Conservation (phyloP, 2,888 invertebrate species). For the Temnothorax rugatulus region DNA sequence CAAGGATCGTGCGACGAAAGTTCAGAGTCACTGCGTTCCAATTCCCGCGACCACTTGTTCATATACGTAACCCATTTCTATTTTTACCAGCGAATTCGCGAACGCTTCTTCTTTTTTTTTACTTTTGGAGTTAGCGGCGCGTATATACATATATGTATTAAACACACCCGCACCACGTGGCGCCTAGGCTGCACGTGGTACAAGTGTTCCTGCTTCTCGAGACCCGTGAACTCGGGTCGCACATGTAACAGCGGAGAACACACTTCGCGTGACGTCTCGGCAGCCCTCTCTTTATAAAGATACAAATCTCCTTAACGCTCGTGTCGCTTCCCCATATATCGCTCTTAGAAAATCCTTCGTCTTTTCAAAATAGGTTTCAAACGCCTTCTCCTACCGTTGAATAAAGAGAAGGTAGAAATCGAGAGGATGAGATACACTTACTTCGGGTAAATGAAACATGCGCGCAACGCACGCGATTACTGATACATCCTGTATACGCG, state of each 20-base stretch:
- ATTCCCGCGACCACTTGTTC: conserved; percentile 71
- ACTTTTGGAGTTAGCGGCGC: neutral
- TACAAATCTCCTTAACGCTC: neutral
- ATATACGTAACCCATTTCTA: conserved; percentile 60
- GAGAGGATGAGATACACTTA: neutral
- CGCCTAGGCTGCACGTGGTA: conserved; percentile 69
- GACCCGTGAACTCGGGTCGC: conserved; percentile 46
- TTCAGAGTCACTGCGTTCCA: conserved; percentile 48
- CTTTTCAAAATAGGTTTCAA: neutral
- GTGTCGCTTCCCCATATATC: neutral
- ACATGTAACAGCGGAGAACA: conserved; percentile 49
- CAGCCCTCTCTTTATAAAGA: conserved; percentile 3
- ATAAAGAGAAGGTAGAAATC: neutral
- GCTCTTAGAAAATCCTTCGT: neutral
- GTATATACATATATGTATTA: conserved; percentile 1
- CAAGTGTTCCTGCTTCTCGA: conserved; percentile 56
- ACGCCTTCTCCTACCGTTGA: neutral
- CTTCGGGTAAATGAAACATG: neutral
- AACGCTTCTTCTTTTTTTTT: conserved; percentile 41
- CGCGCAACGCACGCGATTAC: neutral
- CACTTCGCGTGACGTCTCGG: conserved; percentile 16
- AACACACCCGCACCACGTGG: conserved; percentile 71
- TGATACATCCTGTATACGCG: conserved; percentile 27
- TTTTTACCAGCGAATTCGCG: conserved; percentile 68
- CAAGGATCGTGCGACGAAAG: neutral